A percentile compares a stretch with the other conserved stretches of the same genome.
Evolutionary conservation across 2,113 vertebrate genomes (phyloP).

Genomic region (Pachyramphus minor): DNA sequence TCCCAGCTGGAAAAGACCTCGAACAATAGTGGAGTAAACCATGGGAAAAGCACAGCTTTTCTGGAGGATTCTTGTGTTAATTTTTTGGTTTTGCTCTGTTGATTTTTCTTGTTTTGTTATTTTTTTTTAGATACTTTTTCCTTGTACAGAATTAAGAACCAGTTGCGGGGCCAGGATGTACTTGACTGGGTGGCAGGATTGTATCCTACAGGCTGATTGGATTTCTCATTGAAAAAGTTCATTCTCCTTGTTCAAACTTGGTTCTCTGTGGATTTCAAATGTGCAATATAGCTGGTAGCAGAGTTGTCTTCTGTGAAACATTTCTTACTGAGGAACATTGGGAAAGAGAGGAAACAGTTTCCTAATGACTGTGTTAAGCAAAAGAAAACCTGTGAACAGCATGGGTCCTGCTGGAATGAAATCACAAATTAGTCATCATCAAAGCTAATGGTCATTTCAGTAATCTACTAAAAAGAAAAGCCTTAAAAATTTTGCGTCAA

Average conservation of each 20-base stretch:
- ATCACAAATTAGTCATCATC: not conserved
- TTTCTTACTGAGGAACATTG: not conserved
- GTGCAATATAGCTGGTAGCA: not conserved
- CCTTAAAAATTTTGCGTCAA: not conserved
- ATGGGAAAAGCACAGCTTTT: not conserved
- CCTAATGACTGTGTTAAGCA: not conserved
- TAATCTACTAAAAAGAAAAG: not conserved
- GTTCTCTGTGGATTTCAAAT: not conserved
- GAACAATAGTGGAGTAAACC: not conserved
- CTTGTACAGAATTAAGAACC: slow-evolving; percentile 16
- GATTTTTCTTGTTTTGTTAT: not conserved
- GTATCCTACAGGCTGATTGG: not conserved
- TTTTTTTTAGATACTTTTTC: not conserved
- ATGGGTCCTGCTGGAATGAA: not conserved
- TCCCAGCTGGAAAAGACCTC: not conserved
- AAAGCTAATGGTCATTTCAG: not conserved
- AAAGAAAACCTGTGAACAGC: not conserved
- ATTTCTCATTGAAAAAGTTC: not conserved
- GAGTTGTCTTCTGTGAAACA: not conserved
- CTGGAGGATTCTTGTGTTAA: not conserved
- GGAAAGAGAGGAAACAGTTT: not conserved
- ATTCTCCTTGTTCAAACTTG: not conserved
- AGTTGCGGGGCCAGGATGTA: not conserved
- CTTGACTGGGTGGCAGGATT: not conserved
- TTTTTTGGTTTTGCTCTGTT: not conserved